Evolutionary conservation across 2,888 invertebrate species (phyloP), one percentile per base, ranked within the genome.

Genomic region (Hemicrepidius hirtus): DNA sequence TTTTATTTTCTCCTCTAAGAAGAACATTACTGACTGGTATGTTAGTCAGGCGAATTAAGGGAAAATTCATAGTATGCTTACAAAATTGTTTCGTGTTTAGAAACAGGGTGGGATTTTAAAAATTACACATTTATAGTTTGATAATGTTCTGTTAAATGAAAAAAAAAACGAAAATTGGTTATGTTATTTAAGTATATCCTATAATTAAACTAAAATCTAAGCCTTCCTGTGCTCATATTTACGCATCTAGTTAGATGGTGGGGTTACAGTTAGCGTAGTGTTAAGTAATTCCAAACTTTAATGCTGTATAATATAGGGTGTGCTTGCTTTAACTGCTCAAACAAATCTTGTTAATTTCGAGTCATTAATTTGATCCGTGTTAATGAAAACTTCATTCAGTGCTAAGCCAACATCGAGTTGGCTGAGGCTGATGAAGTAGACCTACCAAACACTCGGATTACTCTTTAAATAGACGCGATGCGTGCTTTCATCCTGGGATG

Each of bases 301-400:
- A 53, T 53, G 53, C 53, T 28, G 20, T 28, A 24, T 28, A 53
- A 53, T 53, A 53, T 53, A 53, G 53, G 12, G 53, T 28, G 37
- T 49, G 64, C 49, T 35, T 35, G 49, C 41, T 50, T 46, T 37
- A 50, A 50, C 64, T 50, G 64, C 64, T 64, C 64, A 50, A 64
- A 64, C 62, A 62, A 50, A 50, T 46, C 64, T 64, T 64, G 64
- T 64, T 64, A 64, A 64, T 64, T 62, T 64, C 64, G 21, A 64
- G 49, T 35, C 64, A 64, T 64, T 64, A 64, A 64, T 64, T 64
- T 50, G 64, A 64, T 50, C 64, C 64, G 18, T 49, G 64, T 50
- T 64, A 64, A 64, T 64, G 64, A 64, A 64, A 49, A 64, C 64
- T 64, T 64, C 64, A 64, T 64, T 50, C 64, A 50, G 32, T 35